phyloP scores from a whole-genome alignment of 2,888 invertebrate genomes.

The Zaprionus bogoriensis region DNA sequence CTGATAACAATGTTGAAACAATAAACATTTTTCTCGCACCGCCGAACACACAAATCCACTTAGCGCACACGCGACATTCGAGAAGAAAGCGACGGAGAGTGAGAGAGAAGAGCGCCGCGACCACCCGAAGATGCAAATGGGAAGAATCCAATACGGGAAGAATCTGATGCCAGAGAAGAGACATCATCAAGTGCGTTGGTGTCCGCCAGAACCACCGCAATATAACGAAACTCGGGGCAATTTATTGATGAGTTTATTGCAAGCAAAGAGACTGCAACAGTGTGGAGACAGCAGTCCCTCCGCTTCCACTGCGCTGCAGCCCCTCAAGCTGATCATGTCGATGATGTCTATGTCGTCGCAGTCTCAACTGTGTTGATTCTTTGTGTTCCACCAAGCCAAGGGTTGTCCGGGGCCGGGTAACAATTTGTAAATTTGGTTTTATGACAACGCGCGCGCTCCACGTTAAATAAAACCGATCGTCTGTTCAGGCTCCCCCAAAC shows the following conservation, averaged over 20 bases:
- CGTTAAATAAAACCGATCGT: conserved; percentile 71
- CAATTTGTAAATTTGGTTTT: conserved; percentile 81
- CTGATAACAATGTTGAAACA: conserved; percentile 83
- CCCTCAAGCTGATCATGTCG: conserved; percentile 53
- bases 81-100: conserved; percentile 48
- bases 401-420: conserved; percentile 40
- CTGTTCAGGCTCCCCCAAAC: conserved; percentile 23
- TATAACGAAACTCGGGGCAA: conserved; percentile 66
- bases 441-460: conserved; percentile 72
- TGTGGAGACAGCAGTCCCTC: conserved; percentile 10
- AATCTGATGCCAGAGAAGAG: conserved; percentile 11
- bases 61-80: conserved; percentile 69
- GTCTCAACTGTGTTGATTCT: conserved; percentile 68
- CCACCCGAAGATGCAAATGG: conserved; percentile 46
- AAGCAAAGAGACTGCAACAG: conserved; percentile 38
- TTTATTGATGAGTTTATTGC: conserved; percentile 83
- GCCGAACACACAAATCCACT: conserved; percentile 82
- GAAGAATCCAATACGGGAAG: conserved; percentile 6
- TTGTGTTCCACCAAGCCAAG: conserved; percentile 51
- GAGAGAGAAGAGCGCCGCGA: conserved; percentile 17
- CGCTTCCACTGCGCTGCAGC: conserved; percentile 3
- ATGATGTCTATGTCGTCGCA: conserved; percentile 74
- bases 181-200: conserved; percentile 58
- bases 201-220: conserved; percentile 49
- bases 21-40: conserved; percentile 81